Evolutionary conservation across 1,140 invertebrate species (phyloP).

Genomic region (Drosophila navojoa): DNA sequence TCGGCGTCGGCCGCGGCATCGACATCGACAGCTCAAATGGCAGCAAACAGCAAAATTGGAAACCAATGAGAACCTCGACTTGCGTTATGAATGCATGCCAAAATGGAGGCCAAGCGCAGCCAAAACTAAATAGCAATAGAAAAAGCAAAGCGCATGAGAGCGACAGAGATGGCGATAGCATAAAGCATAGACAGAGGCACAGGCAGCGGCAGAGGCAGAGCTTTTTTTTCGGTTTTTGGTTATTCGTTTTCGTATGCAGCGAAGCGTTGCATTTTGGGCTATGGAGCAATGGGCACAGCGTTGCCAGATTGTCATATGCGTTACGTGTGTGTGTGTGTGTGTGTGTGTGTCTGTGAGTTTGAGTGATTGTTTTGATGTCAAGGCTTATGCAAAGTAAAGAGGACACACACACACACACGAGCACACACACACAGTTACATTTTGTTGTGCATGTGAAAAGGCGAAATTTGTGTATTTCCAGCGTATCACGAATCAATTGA

Average conservation of each 20-base stretch:
- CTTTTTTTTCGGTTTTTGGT: slow-evolving; percentile 21
- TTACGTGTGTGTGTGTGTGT: slow-evolving; percentile 43
- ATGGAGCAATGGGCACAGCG: slow-evolving; percentile 40
- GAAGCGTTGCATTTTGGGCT: slow-evolving; percentile 78
- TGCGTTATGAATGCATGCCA: slow-evolving; percentile 79
- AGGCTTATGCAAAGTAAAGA: slow-evolving; percentile 52
- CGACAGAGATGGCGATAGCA: background rate
- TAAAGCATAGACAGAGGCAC: slow-evolving; percentile 3
- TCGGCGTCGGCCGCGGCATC: slow-evolving; percentile 8
- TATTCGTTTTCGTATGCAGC: slow-evolving; percentile 65
- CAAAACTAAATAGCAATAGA: slow-evolving; percentile 76
- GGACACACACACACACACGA: slow-evolving; percentile 21
- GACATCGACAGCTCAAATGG: slow-evolving; percentile 65
- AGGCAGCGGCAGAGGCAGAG: background rate
- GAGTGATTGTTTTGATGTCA: slow-evolving; percentile 64
- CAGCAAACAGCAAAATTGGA: slow-evolving; percentile 75
- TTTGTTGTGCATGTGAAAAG: background rate
- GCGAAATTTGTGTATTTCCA: slow-evolving; percentile 13
- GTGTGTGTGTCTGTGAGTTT: background rate
- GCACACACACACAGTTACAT: slow-evolving; percentile 7
- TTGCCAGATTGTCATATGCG: slow-evolving; percentile 73
- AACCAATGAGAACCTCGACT: slow-evolving; percentile 80
- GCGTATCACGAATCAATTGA: slow-evolving; percentile 26
- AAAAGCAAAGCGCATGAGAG: slow-evolving; percentile 19
- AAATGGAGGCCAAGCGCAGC: slow-evolving; percentile 81